A percentile compares a stretch with the other conserved stretches of the same genome.
Conservation (phyloP, 2,113 vertebrate genomes). For the Alces alces region DNA sequence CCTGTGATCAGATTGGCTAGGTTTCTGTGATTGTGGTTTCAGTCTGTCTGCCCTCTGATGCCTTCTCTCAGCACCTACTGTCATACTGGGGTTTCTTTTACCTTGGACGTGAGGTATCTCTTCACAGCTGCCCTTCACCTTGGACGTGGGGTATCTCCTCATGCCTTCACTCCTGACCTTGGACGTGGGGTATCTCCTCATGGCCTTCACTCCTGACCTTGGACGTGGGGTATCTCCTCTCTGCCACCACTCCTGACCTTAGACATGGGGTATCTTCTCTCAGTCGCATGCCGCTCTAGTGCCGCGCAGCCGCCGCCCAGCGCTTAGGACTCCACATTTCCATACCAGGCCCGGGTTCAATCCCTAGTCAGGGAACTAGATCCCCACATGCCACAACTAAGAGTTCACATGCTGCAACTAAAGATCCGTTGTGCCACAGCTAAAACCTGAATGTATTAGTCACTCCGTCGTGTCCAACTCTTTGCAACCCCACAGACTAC, state of each 20-base stretch:
- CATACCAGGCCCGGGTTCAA: not conserved
- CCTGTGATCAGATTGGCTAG: not conserved
- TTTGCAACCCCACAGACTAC: not conserved
- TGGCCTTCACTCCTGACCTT: no score
- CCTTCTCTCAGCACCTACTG: not conserved
- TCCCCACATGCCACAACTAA: not conserved
- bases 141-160: no score
- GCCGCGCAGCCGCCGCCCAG: accelerated
- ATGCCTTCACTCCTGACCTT: no score
- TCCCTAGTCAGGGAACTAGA: not conserved
- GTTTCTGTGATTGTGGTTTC: not conserved
- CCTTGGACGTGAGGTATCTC: not conserved
- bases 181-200: no score
- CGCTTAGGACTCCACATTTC: not conserved
- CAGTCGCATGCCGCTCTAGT: accelerated
- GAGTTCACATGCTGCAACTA: not conserved
- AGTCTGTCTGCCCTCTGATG: not conserved
- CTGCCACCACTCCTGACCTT: accelerated
- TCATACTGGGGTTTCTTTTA: not conserved
- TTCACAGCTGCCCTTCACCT: no score
- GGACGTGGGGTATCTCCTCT: accelerated
- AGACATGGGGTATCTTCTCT: not conserved
- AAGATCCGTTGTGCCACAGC: not conserved
- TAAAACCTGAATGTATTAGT: not conserved
- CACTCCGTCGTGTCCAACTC: not conserved